phyloP scores from a whole-genome alignment of 2,888 invertebrate genomes.

The Xiphydria camelus region DNA sequence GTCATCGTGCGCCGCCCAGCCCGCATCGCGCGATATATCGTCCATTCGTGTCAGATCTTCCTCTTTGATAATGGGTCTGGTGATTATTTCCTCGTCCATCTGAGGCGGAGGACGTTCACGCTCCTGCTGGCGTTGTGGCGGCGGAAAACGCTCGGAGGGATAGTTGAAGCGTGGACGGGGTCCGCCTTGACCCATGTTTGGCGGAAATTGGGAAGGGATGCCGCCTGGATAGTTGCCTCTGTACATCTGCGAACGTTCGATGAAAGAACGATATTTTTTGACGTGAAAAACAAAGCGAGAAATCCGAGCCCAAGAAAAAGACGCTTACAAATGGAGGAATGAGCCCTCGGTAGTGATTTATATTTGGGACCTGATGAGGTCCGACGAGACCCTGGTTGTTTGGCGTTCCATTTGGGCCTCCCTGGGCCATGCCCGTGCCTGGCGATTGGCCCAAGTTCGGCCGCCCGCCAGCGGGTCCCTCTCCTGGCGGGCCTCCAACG shows the following conservation, averaged over 20 bases:
- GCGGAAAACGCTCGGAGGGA: conserved; percentile 45
- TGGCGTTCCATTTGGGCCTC: conserved; percentile 52
- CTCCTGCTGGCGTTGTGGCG: conserved; percentile 46
- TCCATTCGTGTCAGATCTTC: conserved; percentile 92
- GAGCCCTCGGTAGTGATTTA: conserved; percentile 70
- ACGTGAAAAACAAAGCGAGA: too few species aligned
- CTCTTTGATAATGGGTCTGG: conserved; percentile 88
- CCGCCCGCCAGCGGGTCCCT: conserved; percentile 55
- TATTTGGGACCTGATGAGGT: conserved; percentile 44
- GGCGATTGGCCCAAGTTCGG: conserved; percentile 59
- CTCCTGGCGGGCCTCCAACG: conserved; percentile 34
- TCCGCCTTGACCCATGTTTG: conserved; percentile 43
- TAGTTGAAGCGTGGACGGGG: conserved; percentile 54
- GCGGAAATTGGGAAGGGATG: conserved; percentile 51
- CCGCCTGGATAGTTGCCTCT: conserved; percentile 56
- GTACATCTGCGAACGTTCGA: conserved; percentile 58
- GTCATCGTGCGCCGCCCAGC: conserved; percentile 91
- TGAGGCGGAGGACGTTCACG: conserved; percentile 53
- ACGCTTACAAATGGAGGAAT: conserved; percentile 77
- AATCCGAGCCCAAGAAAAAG: conserved; percentile 5
- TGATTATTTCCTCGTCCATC: conserved; percentile 68
- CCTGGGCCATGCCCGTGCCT: conserved; percentile 59
- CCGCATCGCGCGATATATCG: conserved; percentile 84
- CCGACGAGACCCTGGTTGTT: conserved; percentile 35
- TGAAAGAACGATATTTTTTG: too few species aligned